Conservation (phyloP, 2,888 invertebrate species). For the Enchytraeus crypticus region DNA sequence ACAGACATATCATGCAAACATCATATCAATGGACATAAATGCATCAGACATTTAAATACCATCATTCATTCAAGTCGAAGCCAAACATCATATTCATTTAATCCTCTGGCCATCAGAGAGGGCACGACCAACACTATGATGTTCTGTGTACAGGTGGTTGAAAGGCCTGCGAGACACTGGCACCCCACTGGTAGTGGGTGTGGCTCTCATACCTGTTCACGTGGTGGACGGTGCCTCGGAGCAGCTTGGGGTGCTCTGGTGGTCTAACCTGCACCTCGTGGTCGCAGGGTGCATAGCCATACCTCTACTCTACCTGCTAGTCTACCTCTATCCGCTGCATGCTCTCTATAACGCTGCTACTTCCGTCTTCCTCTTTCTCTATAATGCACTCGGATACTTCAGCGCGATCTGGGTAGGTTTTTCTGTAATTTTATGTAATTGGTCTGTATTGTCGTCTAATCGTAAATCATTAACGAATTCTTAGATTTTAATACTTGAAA, state of each 20-base stretch:
- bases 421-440: not conserved
- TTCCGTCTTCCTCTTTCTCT: slow-evolving; percentile 32
- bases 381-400: slow-evolving; percentile 42
- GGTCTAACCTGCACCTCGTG: slow-evolving; percentile 60
- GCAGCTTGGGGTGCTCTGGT: slow-evolving; percentile 62
- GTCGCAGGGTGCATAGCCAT: slow-evolving; percentile 48
- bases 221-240: slow-evolving; percentile 68
- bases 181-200: slow-evolving; percentile 51
- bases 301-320: slow-evolving; percentile 57
- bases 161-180: slow-evolving; percentile 37
- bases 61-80: too few relatives aligned
- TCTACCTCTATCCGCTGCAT: slow-evolving; percentile 61
- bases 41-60: too few relatives aligned
- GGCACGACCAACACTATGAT: too few relatives aligned
- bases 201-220: slow-evolving; percentile 53
- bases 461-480: too few relatives aligned
- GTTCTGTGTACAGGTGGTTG: too few relatives aligned
- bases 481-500: too few relatives aligned
- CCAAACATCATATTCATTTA: too few relatives aligned
- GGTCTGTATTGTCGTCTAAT: not conserved
- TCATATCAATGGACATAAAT: too few relatives aligned
- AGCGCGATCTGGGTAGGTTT: slow-evolving; percentile 44
- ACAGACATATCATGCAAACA: too few relatives aligned
- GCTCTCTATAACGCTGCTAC: slow-evolving; percentile 30
- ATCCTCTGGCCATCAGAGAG: too few relatives aligned